phyloP scores from a whole-genome alignment of 1,140 invertebrate genomes.

The Heliothis subflexa region DNA sequence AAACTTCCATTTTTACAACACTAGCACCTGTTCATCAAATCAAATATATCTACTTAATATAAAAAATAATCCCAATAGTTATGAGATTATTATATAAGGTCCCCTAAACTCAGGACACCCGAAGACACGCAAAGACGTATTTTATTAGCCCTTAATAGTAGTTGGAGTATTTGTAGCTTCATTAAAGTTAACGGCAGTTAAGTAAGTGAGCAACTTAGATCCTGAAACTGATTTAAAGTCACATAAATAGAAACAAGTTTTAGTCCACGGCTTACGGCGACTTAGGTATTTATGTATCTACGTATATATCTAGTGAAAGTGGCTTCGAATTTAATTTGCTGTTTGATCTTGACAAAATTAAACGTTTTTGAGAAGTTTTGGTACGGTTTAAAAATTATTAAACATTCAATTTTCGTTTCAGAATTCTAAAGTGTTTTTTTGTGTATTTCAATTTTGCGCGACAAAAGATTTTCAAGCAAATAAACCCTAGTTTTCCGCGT shows the following conservation, averaged over 20 bases:
- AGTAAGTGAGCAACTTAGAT: slow-evolving; percentile 25
- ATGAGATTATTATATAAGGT: no score
- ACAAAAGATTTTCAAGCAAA: not conserved
- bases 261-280: slow-evolving; percentile 4
- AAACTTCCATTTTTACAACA: no score
- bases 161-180: slow-evolving; percentile 31
- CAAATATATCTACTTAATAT: no score
- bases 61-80: no score
- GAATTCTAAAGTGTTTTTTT: not conserved
- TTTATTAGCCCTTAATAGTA: slow-evolving; percentile 24
- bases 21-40: no score
- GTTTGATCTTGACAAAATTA: not conserved
- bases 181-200: slow-evolving; percentile 30
- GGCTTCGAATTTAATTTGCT: not conserved
- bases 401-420: no score
- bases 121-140: slow-evolving; percentile 3
- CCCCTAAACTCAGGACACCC: not conserved
- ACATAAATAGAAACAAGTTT: slow-evolving; percentile 39
- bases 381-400: no score
- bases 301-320: slow-evolving; percentile 6
- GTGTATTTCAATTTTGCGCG: no score
- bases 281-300: slow-evolving; percentile 23
- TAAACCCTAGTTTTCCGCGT: slow-evolving; percentile 3
- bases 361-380: not conserved
- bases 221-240: slow-evolving; percentile 37